Evolutionary conservation across 2,797 vertebrate genomes (phyloP).

Genomic region (Streptopelia turtur): DNA sequence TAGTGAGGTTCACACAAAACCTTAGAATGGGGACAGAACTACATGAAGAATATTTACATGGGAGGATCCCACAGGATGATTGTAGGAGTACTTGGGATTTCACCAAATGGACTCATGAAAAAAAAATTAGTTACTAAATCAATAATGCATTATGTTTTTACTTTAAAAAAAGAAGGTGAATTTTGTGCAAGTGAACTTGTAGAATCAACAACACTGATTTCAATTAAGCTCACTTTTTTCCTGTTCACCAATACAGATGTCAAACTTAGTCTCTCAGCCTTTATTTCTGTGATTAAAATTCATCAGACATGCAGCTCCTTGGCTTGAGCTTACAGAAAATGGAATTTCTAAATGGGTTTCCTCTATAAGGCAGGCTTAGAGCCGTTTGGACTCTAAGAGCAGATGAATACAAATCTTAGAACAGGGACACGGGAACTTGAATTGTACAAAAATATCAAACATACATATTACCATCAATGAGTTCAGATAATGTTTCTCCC

Average conservation of each 20-base stretch:
- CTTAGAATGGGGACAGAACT: neutral
- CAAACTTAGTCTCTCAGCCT: neutral
- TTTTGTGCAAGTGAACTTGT: neutral
- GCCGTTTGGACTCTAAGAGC: neutral
- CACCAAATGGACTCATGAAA: neutral
- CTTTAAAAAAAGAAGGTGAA: neutral
- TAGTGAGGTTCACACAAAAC: neutral
- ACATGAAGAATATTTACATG: neutral
- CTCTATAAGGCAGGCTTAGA: neutral
- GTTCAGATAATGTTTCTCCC: neutral
- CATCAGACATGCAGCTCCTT: neutral
- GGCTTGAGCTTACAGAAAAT: neutral
- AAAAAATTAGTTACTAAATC: neutral
- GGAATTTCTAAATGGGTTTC: slow-evolving; percentile 5
- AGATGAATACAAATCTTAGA: neutral
- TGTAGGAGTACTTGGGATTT: neutral
- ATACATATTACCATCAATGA: neutral
- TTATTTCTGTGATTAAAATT: slow-evolving; percentile 31
- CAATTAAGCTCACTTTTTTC: neutral
- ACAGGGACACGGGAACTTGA: neutral
- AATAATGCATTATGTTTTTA: neutral
- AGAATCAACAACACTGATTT: neutral
- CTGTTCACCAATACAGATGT: neutral
- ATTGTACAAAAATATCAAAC: neutral
- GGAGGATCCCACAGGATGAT: neutral